Evolutionary conservation across 2,113 vertebrate species (phyloP), one percentile per base, ranked within the genome.

Genomic region (Emydocephalus ijimae): DNA sequence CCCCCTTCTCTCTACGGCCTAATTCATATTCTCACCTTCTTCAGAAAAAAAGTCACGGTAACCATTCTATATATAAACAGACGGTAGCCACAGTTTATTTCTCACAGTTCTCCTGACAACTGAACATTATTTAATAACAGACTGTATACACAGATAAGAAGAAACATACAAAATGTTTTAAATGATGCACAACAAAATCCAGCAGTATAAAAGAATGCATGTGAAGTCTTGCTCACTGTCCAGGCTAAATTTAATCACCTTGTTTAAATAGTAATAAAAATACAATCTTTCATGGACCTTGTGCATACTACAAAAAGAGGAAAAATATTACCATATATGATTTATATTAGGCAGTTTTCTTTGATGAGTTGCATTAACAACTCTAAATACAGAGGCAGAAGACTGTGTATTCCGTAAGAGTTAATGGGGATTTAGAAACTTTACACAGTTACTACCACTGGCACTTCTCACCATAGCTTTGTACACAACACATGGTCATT

Each of bases 221-320:
- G 98, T 98, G 98, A 98, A 98, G 98, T 98, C 97, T 97, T 96
- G 97, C 96, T 97, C 98, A 98, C 97, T 96, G 97, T 96, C 97
- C 98, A 98, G 98, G 98, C 98, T 97, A 98, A 98, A 97, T 98
- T 98, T 96, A 97, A 98, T 97, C 98, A 98, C 97, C 97, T 97
- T 96, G 97, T 98, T 99, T 99, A 99, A 99, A 99, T 99, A 99
- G 98, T 99, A 98, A 99, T 99, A 99, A 99, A 99, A 99, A 99
- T 99, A 99, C 99, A 99, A 98, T 99, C 98, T 99, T 99, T 98
- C 97, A 98, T 98, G 98, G 98, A 98, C 98, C 97, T 98, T 98
- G 98, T 98, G 98, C 98, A 98, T 97, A 98, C 98, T 98, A 98
- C 98, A 26, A 98, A 98, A 99, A 98, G 96, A 98, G 97, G 98